A percentile compares a stretch with the other conserved stretches of the same genome.
phyloP scores from a whole-genome alignment of 2,113 vertebrate genomes.

The Apodemus sylvaticus region DNA sequence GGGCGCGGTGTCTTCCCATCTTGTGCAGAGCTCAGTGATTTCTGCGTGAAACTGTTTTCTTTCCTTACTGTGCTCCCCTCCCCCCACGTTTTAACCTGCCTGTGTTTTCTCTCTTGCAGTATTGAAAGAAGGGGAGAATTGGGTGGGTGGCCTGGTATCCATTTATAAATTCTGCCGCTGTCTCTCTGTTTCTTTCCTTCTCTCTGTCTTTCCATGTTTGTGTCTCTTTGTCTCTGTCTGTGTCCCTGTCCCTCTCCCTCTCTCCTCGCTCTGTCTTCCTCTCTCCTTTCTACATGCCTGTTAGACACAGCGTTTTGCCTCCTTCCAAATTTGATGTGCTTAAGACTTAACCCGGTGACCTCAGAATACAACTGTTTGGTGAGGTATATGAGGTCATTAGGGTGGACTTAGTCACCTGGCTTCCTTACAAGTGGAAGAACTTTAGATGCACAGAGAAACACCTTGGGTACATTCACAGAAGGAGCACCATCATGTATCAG shows the following conservation, averaged over 20 bases:
- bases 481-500: neutral
- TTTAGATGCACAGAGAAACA: neutral
- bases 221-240: neutral
- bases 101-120: neutral
- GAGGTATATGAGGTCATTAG: neutral
- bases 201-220: neutral
- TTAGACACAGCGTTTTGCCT: neutral
- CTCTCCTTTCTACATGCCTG: neutral
- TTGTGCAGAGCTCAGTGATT: neutral
- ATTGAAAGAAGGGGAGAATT: neutral
- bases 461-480: neutral
- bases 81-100: neutral
- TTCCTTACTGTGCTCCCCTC: neutral
- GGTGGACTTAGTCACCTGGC: neutral
- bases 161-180: neutral
- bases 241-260: neutral
- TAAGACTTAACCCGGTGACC: neutral
- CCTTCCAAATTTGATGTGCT: neutral
- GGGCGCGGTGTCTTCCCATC: neutral
- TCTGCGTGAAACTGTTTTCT: neutral
- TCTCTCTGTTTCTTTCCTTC: neutral
- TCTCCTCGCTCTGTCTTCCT: neutral
- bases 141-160: neutral
- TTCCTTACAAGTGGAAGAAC: neutral
- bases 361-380: neutral